Base-by-base conservation (phyloP, 2,113 vertebrate genomes). In the Peucedramus taeniatus region DNA sequence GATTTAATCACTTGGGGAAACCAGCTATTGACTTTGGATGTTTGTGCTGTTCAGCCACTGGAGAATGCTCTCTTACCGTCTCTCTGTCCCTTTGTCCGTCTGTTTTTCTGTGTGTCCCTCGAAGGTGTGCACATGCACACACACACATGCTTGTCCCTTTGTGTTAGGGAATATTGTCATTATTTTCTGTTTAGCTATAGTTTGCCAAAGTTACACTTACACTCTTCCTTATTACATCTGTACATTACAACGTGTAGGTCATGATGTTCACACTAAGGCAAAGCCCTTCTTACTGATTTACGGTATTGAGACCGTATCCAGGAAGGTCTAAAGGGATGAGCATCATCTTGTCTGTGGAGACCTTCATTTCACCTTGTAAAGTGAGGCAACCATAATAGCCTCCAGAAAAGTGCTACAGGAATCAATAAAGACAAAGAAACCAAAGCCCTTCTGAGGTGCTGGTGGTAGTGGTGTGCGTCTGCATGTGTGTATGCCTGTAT, bases 331-430 rank as follows among this genome's bases (percentile, higher is more conserved):
- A 96, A 98, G 51, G 56, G 83, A 90, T 68, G 72, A 83, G 28
- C 15, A 31, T 70, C 56, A 19, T 90, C 71, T 50, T 92, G 44
- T 54, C 83, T 90, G 44, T 71, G 80, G 57, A 78, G 96, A 98
- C 97, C 96, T 97, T 98, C 97, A 96, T 94, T 98, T 99, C 98
- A 98, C 98, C 98, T 98, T 98, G 98, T 91, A 83, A 97, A 97
- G 47, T 96, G 94, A 95, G 80, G 97, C 86, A 35, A 93, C 88
- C 77, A 8, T 61, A 95, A 96, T 93, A 96, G 89, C 91, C 88
- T 97, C 97, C 93, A 87, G 98, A 98, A 96, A 94, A 97, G 78
- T 76, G 85, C 97, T 95, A 86, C 26, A 86, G 76, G 94, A 97
- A 96, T 97, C 96, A 96, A 96, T 96, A 96, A 94, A 96, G 93